Percentiles rank a stretch among this genome's conserved stretches.
These are phyloP conservation scores for Lemur catta DNA, from an alignment of 2,797 vertebrate species.

Conservation along the genomic window DNA sequence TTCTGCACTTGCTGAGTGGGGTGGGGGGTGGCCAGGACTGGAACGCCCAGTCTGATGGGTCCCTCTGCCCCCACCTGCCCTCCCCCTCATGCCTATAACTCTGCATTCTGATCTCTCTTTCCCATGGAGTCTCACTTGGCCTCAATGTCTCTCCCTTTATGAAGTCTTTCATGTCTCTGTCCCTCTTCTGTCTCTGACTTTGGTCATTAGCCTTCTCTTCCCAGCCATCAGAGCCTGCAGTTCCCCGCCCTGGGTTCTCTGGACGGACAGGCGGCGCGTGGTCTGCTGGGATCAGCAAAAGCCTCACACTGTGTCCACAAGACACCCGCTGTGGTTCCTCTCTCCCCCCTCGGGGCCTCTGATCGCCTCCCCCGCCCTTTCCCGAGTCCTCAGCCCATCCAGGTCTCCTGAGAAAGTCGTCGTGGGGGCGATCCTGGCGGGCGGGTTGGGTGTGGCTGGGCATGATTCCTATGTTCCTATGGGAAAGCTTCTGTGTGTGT, in stretches of 20 bases:
- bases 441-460: background rate
- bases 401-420: constrained; percentile 62
- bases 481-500: constrained; percentile 45
- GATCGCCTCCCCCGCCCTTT: background rate
- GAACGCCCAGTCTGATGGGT: background rate
- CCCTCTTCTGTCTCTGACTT: background rate
- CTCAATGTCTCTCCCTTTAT: background rate
- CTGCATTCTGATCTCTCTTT: background rate
- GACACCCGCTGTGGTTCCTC: background rate
- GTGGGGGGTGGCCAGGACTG: background rate
- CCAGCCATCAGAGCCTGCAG: background rate
- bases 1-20: background rate
- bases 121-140: background rate
- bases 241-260: background rate
- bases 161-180: background rate
- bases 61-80: background rate
- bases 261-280: background rate
- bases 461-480: constrained; percentile 64
- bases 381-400: background rate
- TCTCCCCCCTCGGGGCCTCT: background rate
- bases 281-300: constrained; percentile 55
- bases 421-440: background rate
- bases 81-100: background rate
- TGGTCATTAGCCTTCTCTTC: background rate
- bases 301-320: background rate